Percentiles rank a stretch among this genome's conserved stretches.
These are phyloP conservation scores for Dendronephthya gigantea DNA, from an alignment of 64 coral and sea anemone genomes.

Conservation along the genomic window DNA sequence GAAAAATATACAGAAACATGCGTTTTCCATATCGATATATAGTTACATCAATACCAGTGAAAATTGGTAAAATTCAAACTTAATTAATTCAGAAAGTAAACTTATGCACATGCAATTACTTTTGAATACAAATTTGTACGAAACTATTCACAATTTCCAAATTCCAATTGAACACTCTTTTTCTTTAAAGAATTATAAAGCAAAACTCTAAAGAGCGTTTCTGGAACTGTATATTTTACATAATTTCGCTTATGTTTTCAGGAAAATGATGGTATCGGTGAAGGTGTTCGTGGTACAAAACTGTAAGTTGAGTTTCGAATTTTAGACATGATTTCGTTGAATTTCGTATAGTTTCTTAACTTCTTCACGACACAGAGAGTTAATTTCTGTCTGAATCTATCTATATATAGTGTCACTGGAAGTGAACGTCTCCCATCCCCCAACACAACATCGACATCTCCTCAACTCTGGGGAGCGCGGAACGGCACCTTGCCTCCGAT, in stretches of 20 bases:
- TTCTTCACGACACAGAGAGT: background rate
- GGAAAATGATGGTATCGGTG: slow-evolving; percentile 7
- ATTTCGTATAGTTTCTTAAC: background rate
- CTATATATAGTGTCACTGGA: background rate
- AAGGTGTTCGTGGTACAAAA: slow-evolving; percentile 9
- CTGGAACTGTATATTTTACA: background rate
- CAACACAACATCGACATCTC: background rate
- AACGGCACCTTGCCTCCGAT: slow-evolving; percentile 2
- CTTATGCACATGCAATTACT: too few relatives aligned
- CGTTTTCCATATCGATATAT: too few relatives aligned
- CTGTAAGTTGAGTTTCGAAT: background rate
- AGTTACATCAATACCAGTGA: too few relatives aligned
- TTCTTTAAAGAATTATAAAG: too few relatives aligned
- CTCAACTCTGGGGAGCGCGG: background rate
- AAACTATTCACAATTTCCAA: too few relatives aligned
- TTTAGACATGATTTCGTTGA: background rate
- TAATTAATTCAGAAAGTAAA: too few relatives aligned
- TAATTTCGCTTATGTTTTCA: background rate
- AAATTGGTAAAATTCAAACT: too few relatives aligned
- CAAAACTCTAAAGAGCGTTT: too few relatives aligned
- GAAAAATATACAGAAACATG: too few relatives aligned
- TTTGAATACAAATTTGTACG: too few relatives aligned
- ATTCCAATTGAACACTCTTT: too few relatives aligned
- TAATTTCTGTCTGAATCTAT: background rate
- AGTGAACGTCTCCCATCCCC: background rate